A percentile compares a stretch with the other conserved stretches of the same genome.
phyloP scores from a whole-genome alignment of 2,888 invertebrate species.

The Drosophila phalerata region DNA sequence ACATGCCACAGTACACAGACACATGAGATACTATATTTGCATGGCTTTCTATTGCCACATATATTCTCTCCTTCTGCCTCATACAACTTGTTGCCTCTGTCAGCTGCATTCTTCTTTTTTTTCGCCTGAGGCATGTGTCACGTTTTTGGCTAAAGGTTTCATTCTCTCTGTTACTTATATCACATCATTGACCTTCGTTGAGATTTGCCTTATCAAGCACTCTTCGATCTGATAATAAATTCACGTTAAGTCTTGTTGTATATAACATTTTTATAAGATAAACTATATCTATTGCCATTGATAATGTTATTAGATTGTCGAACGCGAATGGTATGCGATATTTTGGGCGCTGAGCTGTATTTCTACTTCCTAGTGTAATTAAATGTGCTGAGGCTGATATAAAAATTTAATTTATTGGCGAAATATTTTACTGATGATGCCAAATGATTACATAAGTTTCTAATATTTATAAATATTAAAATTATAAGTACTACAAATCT shows the following conservation, averaged over 20 bases:
- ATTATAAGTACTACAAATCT: not conserved
- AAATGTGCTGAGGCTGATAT: slow-evolving; percentile 6
- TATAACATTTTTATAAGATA: slow-evolving; percentile 1
- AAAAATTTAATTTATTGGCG: slow-evolving; percentile 1
- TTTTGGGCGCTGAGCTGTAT: slow-evolving; percentile 10
- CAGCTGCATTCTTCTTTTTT: slow-evolving; percentile 39
- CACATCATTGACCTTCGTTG: slow-evolving; percentile 49
- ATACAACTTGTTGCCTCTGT: slow-evolving; percentile 33
- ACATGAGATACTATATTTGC: slow-evolving; percentile 4
- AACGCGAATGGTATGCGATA: not conserved
- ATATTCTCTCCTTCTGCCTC: slow-evolving; percentile 1
- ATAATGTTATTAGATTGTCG: slow-evolving; percentile 11
- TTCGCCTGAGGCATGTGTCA: slow-evolving; percentile 42
- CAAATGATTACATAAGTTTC: not conserved
- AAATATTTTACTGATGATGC: slow-evolving; percentile 1
- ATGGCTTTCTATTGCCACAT: slow-evolving; percentile 41
- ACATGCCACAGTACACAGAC: slow-evolving; percentile 4
- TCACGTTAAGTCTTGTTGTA: slow-evolving; percentile 10
- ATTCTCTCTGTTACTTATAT: slow-evolving; percentile 29
- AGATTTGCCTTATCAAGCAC: slow-evolving; percentile 37
- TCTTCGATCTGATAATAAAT: slow-evolving; percentile 9
- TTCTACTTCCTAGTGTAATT: slow-evolving; percentile 12
- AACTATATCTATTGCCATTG: not conserved
- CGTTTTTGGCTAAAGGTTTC: slow-evolving; percentile 43
- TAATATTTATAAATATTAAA: not conserved